phyloP scores from a whole-genome alignment of 2,888 invertebrate species.

The Dicyrtomina minuta region DNA sequence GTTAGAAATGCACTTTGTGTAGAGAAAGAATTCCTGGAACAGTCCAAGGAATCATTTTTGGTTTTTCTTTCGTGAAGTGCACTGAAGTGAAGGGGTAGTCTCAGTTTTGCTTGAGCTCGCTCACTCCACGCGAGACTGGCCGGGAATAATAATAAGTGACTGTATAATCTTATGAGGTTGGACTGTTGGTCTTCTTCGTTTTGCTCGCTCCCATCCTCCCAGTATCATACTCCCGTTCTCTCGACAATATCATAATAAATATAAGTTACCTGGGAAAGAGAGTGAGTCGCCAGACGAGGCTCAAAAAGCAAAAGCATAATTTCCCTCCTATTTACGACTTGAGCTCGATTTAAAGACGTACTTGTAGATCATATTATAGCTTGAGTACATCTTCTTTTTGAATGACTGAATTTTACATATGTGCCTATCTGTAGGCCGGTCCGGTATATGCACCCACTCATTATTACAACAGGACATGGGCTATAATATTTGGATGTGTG shows the following conservation, averaged over 20 bases:
- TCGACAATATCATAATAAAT: background rate
- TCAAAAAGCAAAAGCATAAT: conserved; percentile 27
- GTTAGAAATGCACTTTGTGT: too few species aligned
- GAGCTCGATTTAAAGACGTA: conserved; percentile 18
- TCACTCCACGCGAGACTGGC: background rate
- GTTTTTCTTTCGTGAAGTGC: background rate
- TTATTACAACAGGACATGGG: too few species aligned
- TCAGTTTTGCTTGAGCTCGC: background rate
- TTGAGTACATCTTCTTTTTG: too few species aligned
- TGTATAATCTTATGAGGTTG: too few species aligned
- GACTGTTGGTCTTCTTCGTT: too few species aligned
- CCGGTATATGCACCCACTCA: too few species aligned
- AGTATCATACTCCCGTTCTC: too few species aligned
- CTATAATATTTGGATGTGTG: too few species aligned
- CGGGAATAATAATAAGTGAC: conserved; percentile 6
- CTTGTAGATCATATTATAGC: background rate
- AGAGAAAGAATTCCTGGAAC: background rate
- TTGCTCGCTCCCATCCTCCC: too few species aligned
- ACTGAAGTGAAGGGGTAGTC: background rate
- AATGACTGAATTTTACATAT: too few species aligned
- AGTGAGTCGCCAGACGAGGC: conserved; percentile 6
- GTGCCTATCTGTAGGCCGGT: too few species aligned
- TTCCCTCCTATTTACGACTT: conserved; percentile 28
- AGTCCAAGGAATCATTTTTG: background rate
- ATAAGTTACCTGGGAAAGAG: background rate